Base-by-base conservation (phyloP, 2,797 vertebrate species). In the Gymnoscopelus braueri region DNA sequence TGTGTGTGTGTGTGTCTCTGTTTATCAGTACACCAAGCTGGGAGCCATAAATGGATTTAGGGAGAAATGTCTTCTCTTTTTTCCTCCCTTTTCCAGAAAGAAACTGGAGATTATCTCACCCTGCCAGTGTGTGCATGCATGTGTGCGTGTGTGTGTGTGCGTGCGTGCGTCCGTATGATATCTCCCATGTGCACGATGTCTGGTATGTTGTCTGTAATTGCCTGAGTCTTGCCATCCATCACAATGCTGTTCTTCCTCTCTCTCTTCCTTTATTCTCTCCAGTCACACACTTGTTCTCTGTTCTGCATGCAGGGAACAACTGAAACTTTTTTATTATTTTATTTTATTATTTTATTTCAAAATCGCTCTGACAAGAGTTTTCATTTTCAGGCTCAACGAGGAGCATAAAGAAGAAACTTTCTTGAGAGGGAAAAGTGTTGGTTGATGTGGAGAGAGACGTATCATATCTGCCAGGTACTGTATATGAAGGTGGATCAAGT, bases 341-440 rank as follows among this genome's bases (percentile, higher is more conserved):
- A 14, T 51, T 51, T 13, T 49, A 49, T 49, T 14, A 6, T 51
- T 51, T 7, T 7, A 11, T 65, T 58, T 73, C 56, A 86, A 78
- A 84, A 84, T 78, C 60, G 65, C 63, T 84, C 72, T 84, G 84
- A 84, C 79, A 84, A 83, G 73, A 78, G 73, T 75, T 66, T 76
- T 63, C 8, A 44, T 44, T 67, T 53, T 2, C 48, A 24, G 72
- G 60, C 69, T 63, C 77, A 86, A 83, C 63, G 52, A 83, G 39
- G 84, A 76, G 69, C 74, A 83, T 79, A 70, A 72, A 87, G 81
- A 87, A 84, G 71, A 89, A 87, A 88, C 82, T 88, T 90, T 90
- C 75, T 78, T 81, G 79, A 81, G 82, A 82, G 75, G 71, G 75
- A 71, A 51, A 76, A 83, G 84, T 26, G 74, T 80, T 66, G 78